Percentiles rank a stretch among this genome's conserved stretches.
Conservation (phyloP, 1,140 invertebrate genomes). For the Stratiolaelaps scimitus region DNA sequence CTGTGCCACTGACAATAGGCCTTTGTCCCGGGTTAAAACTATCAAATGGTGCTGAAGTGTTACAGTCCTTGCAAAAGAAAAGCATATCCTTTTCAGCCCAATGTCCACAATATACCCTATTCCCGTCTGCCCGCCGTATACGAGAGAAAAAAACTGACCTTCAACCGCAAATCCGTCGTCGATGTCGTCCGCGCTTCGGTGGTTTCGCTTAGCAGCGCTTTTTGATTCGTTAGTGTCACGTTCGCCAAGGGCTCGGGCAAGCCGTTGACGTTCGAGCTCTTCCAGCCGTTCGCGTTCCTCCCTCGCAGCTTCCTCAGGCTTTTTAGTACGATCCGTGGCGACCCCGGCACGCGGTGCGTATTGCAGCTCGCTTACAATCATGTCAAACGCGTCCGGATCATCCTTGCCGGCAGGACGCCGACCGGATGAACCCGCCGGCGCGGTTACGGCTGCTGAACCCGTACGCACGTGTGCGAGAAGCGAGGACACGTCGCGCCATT, state of each 20-base stretch:
- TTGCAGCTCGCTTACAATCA: conserved; percentile 59
- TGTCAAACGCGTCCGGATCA: conserved; percentile 60
- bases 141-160: too few relatives aligned
- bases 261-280: conserved; percentile 59
- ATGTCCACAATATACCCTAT: too few relatives aligned
- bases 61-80: too few relatives aligned
- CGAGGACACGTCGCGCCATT: conserved; percentile 61
- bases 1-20: too few relatives aligned
- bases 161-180: conserved; percentile 49
- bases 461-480: conserved; percentile 41
- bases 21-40: too few relatives aligned
- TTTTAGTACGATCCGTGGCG: conserved; percentile 64
- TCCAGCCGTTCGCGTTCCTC: conserved; percentile 66
- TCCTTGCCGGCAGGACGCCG: background rate
- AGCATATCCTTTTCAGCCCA: too few relatives aligned
- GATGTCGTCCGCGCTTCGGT: conserved; percentile 61
- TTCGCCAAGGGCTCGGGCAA: conserved; percentile 43
- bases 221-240: conserved; percentile 51
- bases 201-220: conserved; percentile 35
- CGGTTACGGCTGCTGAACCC: background rate
- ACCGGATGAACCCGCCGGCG: too few relatives aligned
- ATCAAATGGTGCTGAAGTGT: too few relatives aligned
- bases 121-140: too few relatives aligned
- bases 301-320: conserved; percentile 62
- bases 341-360: conserved; percentile 67